A percentile compares a stretch with the other conserved stretches of the same genome.
Evolutionary conservation across 2,797 vertebrate species (phyloP).

Genomic region (Sebastes iracundus): DNA sequence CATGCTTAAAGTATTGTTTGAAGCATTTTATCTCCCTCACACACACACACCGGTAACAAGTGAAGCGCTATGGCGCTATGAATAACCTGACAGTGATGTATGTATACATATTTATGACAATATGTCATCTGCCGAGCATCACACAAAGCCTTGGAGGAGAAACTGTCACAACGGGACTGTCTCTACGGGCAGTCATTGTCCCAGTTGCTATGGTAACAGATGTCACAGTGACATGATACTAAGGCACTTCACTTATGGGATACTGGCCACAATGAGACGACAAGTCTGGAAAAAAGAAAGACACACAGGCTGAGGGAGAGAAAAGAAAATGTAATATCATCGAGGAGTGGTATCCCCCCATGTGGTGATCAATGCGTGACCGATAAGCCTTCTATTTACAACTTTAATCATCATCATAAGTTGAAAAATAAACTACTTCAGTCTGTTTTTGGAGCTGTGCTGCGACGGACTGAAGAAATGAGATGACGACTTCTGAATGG

Average conservation of each 20-base stretch:
- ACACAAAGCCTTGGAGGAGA: neutral
- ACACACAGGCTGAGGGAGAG: neutral
- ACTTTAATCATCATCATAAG: neutral
- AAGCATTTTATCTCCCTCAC: neutral
- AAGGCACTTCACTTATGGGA: neutral
- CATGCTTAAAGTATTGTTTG: neutral
- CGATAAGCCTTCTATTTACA: neutral
- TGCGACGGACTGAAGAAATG: neutral
- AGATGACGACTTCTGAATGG: neutral
- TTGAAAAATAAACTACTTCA: neutral
- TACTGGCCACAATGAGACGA: neutral
- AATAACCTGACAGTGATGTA: neutral
- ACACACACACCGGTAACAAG: neutral
- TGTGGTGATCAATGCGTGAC: neutral
- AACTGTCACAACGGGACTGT: neutral
- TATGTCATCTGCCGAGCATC: neutral
- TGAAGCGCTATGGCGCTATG: neutral
- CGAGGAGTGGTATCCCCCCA: neutral
- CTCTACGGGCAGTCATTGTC: neutral
- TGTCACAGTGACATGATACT: conserved; percentile 64
- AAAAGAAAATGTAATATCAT: neutral
- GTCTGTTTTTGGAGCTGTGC: neutral
- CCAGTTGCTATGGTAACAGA: conserved; percentile 49
- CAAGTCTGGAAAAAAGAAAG: conserved; percentile 5
- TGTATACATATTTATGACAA: neutral